Evolutionary conservation across 2,888 invertebrate species (phyloP), one percentile per base, ranked within the genome.

Genomic region (Drosophila paranaensis): DNA sequence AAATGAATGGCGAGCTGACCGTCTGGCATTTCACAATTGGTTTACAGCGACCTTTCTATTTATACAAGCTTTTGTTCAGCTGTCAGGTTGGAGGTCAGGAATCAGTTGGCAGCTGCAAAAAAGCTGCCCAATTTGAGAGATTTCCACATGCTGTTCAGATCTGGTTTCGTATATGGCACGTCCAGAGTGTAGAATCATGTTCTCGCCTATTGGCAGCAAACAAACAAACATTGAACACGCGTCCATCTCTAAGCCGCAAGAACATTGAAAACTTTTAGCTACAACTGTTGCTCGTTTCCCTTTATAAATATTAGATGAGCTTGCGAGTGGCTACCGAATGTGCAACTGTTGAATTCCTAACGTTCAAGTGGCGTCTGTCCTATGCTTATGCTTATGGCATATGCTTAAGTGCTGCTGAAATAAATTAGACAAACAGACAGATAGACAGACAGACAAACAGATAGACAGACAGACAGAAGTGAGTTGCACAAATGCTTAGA

Each of bases 241-340:
- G 14, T 11, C 27, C 68, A 35, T 46, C 39, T 25, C 68, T 40
- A 40, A 20, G n/a, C 9, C n/a, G n/a, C 37, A 14, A 30, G 16
- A 39, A 35, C 25, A 42, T 37, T 16, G 27, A 9, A 33, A 33
- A 43, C 25, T 45, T 37, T 30, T 30, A 60, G 13, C 40, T 33
- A n/a, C 54, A 40, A 43, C 16, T 71, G 40, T 42, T 53, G 51
- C 43, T 37, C 25, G 37, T 33, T 40, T 56, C 45, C 0, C 8
- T 54, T 33, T 30, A 67, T 73, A 57, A 65, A 72, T 65, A 50
- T 51, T 45, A 16, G 10, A 73, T 73, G 37, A 48, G 25, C 35
- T 16, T 57, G 11, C 37, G 60, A 71, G 45, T 45, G 45, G 14
- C 62, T 46, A 11, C 50, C 13, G 40, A 51, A 62, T 46, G 45